A percentile compares a stretch with the other conserved stretches of the same genome.
These are phyloP conservation scores for Ornithoptera alexandrae DNA, from an alignment of 2,888 invertebrate species.

Conservation along the genomic window DNA sequence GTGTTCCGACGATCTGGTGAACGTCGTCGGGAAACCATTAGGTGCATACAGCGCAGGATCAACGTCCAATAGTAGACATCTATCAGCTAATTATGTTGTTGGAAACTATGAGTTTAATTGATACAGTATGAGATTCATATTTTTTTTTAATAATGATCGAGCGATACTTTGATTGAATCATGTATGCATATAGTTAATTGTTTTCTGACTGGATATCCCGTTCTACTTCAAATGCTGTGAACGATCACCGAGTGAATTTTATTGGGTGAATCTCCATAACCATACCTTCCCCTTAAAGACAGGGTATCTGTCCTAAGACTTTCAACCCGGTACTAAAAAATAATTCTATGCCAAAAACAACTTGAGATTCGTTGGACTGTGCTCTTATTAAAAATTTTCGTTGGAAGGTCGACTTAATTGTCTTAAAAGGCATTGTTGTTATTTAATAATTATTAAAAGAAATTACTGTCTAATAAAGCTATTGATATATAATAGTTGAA, in stretches of 20 bases:
- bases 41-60: no score
- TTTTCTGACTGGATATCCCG: no score
- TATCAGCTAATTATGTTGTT: background rate
- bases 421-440: background rate
- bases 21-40: no score
- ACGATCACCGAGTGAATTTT: no score
- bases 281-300: no score
- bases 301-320: no score
- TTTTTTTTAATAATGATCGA: background rate
- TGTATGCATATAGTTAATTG: background rate
- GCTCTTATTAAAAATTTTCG: conserved; percentile 4
- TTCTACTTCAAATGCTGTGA: no score
- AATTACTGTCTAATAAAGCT: background rate
- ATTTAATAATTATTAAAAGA: background rate
- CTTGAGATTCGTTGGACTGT: conserved; percentile 15
- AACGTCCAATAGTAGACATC: no score
- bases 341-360: background rate
- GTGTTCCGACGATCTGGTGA: no score
- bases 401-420: background rate
- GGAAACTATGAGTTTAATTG: background rate
- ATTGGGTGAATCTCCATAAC: no score
- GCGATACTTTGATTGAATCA: background rate
- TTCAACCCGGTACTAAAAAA: no score
- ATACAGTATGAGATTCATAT: background rate
- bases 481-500: background rate